Percentiles rank a stretch among this genome's conserved stretches.
phyloP scores from a whole-genome alignment of 2,888 invertebrate species.

The Stenichneumon culpator region DNA sequence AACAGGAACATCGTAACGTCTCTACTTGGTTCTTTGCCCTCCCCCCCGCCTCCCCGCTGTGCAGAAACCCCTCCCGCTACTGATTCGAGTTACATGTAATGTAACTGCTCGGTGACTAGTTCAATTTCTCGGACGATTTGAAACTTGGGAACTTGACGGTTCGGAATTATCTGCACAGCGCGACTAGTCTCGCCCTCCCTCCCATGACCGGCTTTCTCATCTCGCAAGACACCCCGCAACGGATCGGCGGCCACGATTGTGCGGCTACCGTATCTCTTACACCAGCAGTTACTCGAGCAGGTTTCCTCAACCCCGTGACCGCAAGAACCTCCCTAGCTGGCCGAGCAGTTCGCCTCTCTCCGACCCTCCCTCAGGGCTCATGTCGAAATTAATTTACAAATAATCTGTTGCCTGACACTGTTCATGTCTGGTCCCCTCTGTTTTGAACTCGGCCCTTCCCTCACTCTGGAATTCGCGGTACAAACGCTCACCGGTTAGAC shows the following conservation, averaged over 20 bases:
- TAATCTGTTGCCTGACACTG: constrained; percentile 38
- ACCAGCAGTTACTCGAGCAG: constrained; percentile 15
- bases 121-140: constrained; percentile 60
- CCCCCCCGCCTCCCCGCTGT: constrained; percentile 9
- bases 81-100: constrained; percentile 48
- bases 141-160: constrained; percentile 65
- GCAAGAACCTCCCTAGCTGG: constrained; percentile 49
- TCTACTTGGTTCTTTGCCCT: neutral
- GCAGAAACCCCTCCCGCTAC: neutral
- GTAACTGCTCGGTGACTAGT: constrained; percentile 52
- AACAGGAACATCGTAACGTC: neutral
- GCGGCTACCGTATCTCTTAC: constrained; percentile 19
- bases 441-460: constrained; percentile 23
- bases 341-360: constrained; percentile 32
- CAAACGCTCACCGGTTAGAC: constrained; percentile 9
- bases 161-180: constrained; percentile 4
- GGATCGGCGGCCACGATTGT: constrained; percentile 39
- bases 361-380: constrained; percentile 9
- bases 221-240: neutral
- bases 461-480: constrained; percentile 32
- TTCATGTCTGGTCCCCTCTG: constrained; percentile 20
- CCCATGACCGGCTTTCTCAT: neutral
- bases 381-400: constrained; percentile 62
- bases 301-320: constrained; percentile 48
- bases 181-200: constrained; percentile 20